Percentiles rank a stretch among this genome's conserved stretches.
Evolutionary conservation across 2,888 invertebrate genomes (phyloP).

Genomic region (Melanargia galathea): DNA sequence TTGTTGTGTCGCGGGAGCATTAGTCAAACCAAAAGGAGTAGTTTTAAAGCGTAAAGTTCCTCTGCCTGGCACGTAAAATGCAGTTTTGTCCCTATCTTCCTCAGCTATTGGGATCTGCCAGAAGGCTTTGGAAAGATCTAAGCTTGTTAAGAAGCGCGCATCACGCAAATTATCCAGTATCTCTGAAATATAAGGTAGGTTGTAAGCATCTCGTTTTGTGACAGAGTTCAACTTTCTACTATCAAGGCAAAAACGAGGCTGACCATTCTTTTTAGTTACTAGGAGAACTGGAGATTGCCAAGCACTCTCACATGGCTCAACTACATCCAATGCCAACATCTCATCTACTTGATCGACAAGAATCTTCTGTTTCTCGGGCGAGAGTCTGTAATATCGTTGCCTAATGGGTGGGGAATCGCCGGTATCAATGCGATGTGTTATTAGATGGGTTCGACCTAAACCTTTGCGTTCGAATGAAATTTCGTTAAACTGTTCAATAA

Average conservation of each 20-base stretch:
- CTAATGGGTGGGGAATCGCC: constrained; percentile 38
- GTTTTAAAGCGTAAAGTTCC: constrained; percentile 38
- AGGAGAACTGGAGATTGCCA: constrained; percentile 40
- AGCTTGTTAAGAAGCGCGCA: too few relatives aligned
- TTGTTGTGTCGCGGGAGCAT: constrained; percentile 46
- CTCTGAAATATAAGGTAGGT: too few relatives aligned
- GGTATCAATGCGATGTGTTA: constrained; percentile 40
- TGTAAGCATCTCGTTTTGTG: constrained; percentile 37
- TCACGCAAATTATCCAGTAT: too few relatives aligned
- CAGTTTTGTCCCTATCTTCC: constrained; percentile 37
- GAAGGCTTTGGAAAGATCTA: constrained; percentile 41
- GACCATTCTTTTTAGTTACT: too few relatives aligned
- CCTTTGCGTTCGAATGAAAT: constrained; percentile 39
- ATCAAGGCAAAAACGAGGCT: constrained; percentile 38
- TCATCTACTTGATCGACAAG: constrained; percentile 39
- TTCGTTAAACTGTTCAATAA: constrained; percentile 34
- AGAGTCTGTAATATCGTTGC: constrained; percentile 39
- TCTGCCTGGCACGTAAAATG: constrained; percentile 40
- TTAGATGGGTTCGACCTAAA: constrained; percentile 39
- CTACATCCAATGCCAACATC: constrained; percentile 32
- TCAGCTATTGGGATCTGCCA: constrained; percentile 40
- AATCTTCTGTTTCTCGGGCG: constrained; percentile 39
- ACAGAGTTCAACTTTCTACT: too few relatives aligned
- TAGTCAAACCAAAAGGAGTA: constrained; percentile 41
- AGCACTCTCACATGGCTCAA: constrained; percentile 38